Evolutionary conservation across 2,113 vertebrate genomes (phyloP), one percentile per base, ranked within the genome.

Genomic region (Eolophus roseicapilla): DNA sequence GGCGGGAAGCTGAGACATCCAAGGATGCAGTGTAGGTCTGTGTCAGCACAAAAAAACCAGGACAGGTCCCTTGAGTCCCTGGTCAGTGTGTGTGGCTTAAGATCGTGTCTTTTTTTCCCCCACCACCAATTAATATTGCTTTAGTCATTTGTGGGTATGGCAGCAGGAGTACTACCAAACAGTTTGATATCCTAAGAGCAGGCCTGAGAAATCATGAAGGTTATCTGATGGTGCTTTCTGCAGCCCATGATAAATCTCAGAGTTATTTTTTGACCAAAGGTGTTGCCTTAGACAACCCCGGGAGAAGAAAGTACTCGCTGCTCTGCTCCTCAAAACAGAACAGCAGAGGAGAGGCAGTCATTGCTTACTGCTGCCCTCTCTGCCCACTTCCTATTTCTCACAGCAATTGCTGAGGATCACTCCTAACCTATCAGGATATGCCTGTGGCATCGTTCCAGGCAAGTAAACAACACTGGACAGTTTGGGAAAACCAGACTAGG

Each of bases 381-480:
- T 94, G 92, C 69, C 73, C 13, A 3, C 74, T 95, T 94, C 88
- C 93, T 86, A 93, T 88, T 97, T 96, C 83, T 84, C 88, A 90
- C 53, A 95, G 90, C 94, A 65, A 4, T 47, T 10, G 3, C 64
- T 0, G 0, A 55, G 60, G 82, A 67, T 79, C 10, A 0, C 86
- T 96, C 57, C 77, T 86, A 81, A 73, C 86, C 86, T 65, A 79
- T 65, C 93, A 96, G 92, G 95, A 96, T 96, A 86, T 96, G 88
- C 85, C 65, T 87, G 69, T 96, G 96, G 96, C 93, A 1, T 57
- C 4, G 16, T 92, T 96, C 96, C 95, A 97, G 88, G 77, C 83
- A 64, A 92, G 93, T 94, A 96, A 97, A 96, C 96, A 96, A 96
- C 85, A 29, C 69, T 52, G 67, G 65, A 81, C 86, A 92, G 81